Conservation (phyloP, 2,888 invertebrate genomes). For the Oasisia sp. region DNA sequence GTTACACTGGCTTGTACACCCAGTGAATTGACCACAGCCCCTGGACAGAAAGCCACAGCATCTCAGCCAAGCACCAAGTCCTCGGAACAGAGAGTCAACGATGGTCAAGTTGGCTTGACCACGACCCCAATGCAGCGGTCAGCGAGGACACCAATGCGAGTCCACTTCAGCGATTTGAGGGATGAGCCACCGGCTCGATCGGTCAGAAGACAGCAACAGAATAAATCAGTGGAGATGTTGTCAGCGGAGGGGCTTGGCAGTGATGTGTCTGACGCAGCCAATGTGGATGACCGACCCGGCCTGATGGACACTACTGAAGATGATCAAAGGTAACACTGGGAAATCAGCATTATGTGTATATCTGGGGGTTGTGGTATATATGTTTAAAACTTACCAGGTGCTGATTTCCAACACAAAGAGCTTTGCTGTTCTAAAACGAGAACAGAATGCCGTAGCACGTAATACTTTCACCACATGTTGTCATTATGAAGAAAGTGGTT, state of each 20-base stretch:
- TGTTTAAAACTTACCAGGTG: neutral
- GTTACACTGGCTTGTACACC: no score
- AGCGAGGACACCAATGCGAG: constrained; percentile 1
- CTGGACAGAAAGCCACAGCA: no score
- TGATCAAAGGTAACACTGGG: neutral
- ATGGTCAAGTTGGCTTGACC: neutral
- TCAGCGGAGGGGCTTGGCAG: neutral
- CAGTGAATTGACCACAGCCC: no score
- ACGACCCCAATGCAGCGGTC: neutral
- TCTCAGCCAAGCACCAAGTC: neutral
- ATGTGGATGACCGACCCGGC: neutral
- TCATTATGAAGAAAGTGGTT: neutral
- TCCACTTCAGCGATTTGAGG: neutral
- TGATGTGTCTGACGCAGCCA: neutral
- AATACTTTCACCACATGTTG: neutral
- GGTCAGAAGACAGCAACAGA: neutral
- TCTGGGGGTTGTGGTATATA: neutral
- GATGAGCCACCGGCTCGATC: neutral
- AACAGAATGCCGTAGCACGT: neutral
- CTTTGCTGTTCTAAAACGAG: neutral
- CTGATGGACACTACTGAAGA: neutral
- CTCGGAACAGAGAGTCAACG: neutral
- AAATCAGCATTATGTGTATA: neutral
- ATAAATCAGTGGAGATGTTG: neutral
- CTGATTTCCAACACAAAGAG: neutral